Percentiles rank a stretch among this genome's conserved stretches.
Conservation (phyloP, 1,140 invertebrate genomes). For the Drosophila busckii region DNA sequence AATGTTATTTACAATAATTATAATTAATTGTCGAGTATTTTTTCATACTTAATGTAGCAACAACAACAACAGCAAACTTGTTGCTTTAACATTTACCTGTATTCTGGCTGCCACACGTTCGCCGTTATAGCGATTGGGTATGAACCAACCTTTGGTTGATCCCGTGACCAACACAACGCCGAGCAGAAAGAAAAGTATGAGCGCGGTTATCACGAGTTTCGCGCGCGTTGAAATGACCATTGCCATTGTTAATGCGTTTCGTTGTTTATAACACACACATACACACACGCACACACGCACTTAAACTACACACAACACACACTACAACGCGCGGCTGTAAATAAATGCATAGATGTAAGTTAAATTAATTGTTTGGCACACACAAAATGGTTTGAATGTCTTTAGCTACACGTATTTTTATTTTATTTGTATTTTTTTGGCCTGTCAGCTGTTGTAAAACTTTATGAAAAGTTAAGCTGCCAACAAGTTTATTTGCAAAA, state of each 20-base stretch:
- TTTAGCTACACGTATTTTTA: constrained; percentile 3
- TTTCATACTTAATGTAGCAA: constrained; percentile 26
- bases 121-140: constrained; percentile 75
- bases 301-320: constrained; percentile 21
- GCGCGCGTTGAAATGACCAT: constrained; percentile 82
- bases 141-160: constrained; percentile 80
- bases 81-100: constrained; percentile 67
- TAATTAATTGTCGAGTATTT: constrained; percentile 58
- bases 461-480: constrained; percentile 74
- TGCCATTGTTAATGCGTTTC: constrained; percentile 79
- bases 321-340: not conserved
- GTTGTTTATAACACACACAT: constrained; percentile 5
- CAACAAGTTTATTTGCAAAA: constrained; percentile 75
- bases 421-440: not conserved
- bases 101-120: constrained; percentile 79
- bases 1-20: constrained; percentile 44
- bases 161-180: constrained; percentile 81
- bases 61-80: constrained; percentile 33
- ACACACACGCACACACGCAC: constrained; percentile 13
- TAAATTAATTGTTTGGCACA: constrained; percentile 35
- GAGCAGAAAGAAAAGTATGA: constrained; percentile 80
- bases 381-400: constrained; percentile 44
- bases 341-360: constrained; percentile 43
- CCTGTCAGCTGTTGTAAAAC: constrained; percentile 34
- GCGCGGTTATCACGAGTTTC: constrained; percentile 80